Evolutionary conservation across 2,888 invertebrate species (phyloP).

Genomic region (Epinotia ramella): DNA sequence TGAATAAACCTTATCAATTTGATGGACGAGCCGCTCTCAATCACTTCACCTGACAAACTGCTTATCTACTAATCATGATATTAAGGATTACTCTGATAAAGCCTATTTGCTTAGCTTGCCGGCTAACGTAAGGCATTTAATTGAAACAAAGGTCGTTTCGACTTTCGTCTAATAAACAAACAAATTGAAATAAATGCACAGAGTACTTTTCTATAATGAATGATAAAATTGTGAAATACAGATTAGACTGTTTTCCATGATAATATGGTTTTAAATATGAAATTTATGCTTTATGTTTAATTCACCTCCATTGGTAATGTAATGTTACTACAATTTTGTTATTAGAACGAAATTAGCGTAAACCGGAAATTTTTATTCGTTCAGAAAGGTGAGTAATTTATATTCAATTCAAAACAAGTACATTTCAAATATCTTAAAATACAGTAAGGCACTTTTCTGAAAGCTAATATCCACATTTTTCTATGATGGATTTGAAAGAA

Average conservation of each 20-base stretch:
- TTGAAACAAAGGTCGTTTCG: slow-evolving; percentile 47
- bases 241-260: neutral
- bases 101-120: slow-evolving; percentile 5
- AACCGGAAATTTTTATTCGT: neutral
- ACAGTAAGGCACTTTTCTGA: too few species aligned
- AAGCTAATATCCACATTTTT: too few species aligned
- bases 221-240: neutral
- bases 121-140: slow-evolving; percentile 26
- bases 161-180: too few species aligned
- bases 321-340: neutral
- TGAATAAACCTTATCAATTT: slow-evolving; percentile 31
- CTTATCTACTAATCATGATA: slow-evolving; percentile 38
- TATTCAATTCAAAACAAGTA: too few species aligned
- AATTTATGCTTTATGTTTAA: slow-evolving; percentile 12
- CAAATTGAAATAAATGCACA: slow-evolving; percentile 30
- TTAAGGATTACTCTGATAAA: slow-evolving; percentile 36
- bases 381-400: neutral
- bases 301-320: neutral
- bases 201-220: too few species aligned
- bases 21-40: slow-evolving; percentile 32
- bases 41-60: slow-evolving; percentile 44
- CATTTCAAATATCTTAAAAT: too few species aligned
- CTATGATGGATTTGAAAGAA: too few species aligned
- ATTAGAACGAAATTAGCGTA: neutral
- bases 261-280: neutral